Evolutionary conservation across 1,140 invertebrate species (phyloP).

Genomic region (Zaprionus camerounensis): DNA sequence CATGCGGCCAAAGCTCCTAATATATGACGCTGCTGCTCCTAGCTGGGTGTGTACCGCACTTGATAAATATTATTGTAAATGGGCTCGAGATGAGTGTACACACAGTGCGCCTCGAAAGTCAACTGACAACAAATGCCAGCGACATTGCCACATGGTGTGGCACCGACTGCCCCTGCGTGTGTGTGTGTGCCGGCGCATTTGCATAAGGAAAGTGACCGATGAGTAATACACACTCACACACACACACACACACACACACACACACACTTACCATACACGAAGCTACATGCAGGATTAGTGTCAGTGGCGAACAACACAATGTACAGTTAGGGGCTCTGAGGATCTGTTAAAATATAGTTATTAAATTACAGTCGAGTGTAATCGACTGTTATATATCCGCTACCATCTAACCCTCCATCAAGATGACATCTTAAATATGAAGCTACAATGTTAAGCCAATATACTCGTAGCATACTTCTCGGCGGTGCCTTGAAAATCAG

Average conservation of each 20-base stretch:
- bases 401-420: no score
- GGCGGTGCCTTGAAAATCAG: no score
- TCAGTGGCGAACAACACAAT: background rate
- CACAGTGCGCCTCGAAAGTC: slow-evolving; percentile 31
- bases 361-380: no score
- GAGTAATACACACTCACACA: slow-evolving; percentile 12
- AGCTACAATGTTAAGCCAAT: no score
- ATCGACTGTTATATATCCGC: no score
- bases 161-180: background rate
- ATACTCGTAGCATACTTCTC: no score
- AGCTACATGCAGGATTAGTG: background rate
- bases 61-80: slow-evolving; percentile 55
- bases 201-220: slow-evolving; percentile 32
- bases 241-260: background rate
- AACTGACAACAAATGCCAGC: slow-evolving; percentile 12
- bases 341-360: background rate
- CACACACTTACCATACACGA: background rate
- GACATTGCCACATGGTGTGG: slow-evolving; percentile 2
- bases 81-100: slow-evolving; percentile 38
- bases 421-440: no score
- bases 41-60: slow-evolving; percentile 50
- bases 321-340: background rate
- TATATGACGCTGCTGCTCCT: slow-evolving; percentile 37
- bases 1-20: slow-evolving; percentile 31
- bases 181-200: slow-evolving; percentile 19